Conservation (phyloP, 2,888 invertebrate genomes). For the Philhelius pedissequus region DNA sequence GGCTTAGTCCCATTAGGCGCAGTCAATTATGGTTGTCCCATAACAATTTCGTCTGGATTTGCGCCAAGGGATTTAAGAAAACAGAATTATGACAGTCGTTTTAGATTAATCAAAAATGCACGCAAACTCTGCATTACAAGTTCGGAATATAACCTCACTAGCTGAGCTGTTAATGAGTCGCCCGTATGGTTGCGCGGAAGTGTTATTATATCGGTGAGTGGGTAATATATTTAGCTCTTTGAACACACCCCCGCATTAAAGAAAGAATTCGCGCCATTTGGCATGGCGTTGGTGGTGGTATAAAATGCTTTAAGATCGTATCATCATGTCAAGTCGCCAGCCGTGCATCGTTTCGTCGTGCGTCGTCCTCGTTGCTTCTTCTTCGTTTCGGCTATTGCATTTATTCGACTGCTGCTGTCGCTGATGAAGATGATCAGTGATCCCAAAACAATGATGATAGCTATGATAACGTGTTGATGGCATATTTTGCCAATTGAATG, state of each 20-base stretch:
- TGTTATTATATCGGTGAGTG: slow-evolving; percentile 53
- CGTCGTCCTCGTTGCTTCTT: neutral
- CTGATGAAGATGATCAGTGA: slow-evolving; percentile 47
- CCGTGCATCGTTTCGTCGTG: neutral
- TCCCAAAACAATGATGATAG: slow-evolving; percentile 42
- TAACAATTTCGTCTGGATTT: slow-evolving; percentile 54
- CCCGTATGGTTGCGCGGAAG: slow-evolving; percentile 16
- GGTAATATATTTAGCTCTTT: slow-evolving; percentile 46
- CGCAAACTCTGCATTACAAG: slow-evolving; percentile 6
- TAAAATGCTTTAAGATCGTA: slow-evolving; percentile 9
- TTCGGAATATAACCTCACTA: slow-evolving; percentile 3
- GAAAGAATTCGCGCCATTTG: slow-evolving; percentile 40
- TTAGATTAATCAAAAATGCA: neutral
- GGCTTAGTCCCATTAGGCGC: slow-evolving; percentile 50
- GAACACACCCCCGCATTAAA: slow-evolving; percentile 37
- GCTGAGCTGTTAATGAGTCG: slow-evolving; percentile 33
- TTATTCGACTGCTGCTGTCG: neutral
- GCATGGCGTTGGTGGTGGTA: neutral
- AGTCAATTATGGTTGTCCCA: slow-evolving; percentile 54
- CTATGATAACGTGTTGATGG: slow-evolving; percentile 56
- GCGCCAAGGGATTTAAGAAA: slow-evolving; percentile 56
- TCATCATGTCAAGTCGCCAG: neutral
- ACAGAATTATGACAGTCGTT: slow-evolving; percentile 36
- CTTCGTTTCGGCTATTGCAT: no score
- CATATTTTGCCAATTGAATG: slow-evolving; percentile 62